phyloP scores from a whole-genome alignment of 2,113 vertebrate species.

The Baryphthengus martii region DNA sequence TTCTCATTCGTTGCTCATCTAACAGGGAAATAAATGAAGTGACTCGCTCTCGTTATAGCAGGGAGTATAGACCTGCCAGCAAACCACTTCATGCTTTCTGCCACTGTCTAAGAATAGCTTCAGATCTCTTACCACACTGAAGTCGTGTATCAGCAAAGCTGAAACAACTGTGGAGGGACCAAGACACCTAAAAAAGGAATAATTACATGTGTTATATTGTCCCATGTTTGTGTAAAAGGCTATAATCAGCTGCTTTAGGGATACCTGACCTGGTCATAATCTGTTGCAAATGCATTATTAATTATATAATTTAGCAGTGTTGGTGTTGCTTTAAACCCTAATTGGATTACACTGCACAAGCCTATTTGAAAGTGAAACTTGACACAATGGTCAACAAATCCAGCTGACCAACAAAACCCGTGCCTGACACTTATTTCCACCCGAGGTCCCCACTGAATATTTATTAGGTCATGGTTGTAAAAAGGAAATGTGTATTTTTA shows the following conservation, averaged over 20 bases:
- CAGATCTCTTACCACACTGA: conserved; percentile 50
- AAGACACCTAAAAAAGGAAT: background rate
- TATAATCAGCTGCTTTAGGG: background rate
- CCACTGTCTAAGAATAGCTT: conserved; percentile 71
- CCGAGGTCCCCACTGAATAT: conserved; percentile 6
- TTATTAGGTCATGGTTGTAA: conserved; percentile 26
- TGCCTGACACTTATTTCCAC: conserved; percentile 27
- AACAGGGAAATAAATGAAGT: conserved; percentile 17
- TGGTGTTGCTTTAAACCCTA: background rate
- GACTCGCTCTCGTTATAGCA: background rate
- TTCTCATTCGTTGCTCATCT: background rate
- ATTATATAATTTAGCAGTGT: background rate
- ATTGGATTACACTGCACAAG: background rate
- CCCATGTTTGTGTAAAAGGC: background rate
- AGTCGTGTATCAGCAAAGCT: conserved; percentile 14
- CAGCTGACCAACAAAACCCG: background rate
- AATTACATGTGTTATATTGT: background rate
- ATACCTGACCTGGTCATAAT: background rate
- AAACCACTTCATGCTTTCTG: conserved; percentile 38
- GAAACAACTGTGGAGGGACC: conserved; percentile 39
- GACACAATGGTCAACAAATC: background rate
- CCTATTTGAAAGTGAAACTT: background rate
- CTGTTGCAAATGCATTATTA: background rate
- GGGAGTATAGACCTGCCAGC: background rate
- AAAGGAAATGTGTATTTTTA: conserved; percentile 22